Base-by-base conservation (phyloP, 2,113 vertebrate genomes). In the Leiothrix lutea region DNA sequence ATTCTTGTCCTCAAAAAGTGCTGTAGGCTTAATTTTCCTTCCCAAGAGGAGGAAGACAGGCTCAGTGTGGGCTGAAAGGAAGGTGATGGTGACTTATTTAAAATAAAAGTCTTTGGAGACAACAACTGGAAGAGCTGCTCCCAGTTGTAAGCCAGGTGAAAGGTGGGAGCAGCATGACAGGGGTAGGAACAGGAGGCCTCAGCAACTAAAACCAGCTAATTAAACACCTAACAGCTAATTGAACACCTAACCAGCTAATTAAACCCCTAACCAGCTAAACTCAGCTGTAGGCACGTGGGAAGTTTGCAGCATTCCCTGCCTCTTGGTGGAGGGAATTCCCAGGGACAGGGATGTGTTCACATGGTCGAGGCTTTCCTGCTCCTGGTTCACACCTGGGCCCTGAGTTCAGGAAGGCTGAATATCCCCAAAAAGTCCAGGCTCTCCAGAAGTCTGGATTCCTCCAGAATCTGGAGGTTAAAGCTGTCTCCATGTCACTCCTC, bases 401-500 rank as follows among this genome's bases (percentile, higher is more conserved):
- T 40, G 57, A 36, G 22, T 26, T 71, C 10, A 16, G 67, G 42
- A 23, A 24, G 28, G 29, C 26, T 38, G 12, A 57, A 40, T 29
- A 71, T 54, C 38, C 81, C 24, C 38, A 6, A 35, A 31, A 70
- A n/a, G 24, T 8, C 29, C 51, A 18, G 61, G 28, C 44, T 89
- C 33, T n/a, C 11, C 17, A 50, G 28, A 11, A 78, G 8, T 57
- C 51, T 36, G 50, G 58, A 33, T 54, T 35, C 47, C 26, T 36
- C 21, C 26, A 53, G 25, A 45, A 2, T 22, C 65, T 57, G 47
- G 65, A 33, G 0, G 0, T 33, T 15, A 4, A 13, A 29, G 25
- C 29, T 62, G 44, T 48, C 14, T 78, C 62, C 4, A 0, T 36
- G 57, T 58, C 8, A 0, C 26, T 53, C n/a, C n/a, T 40, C 1